Base-by-base conservation (phyloP, 2,797 vertebrate genomes). In the Halcyon leucocephala region DNA sequence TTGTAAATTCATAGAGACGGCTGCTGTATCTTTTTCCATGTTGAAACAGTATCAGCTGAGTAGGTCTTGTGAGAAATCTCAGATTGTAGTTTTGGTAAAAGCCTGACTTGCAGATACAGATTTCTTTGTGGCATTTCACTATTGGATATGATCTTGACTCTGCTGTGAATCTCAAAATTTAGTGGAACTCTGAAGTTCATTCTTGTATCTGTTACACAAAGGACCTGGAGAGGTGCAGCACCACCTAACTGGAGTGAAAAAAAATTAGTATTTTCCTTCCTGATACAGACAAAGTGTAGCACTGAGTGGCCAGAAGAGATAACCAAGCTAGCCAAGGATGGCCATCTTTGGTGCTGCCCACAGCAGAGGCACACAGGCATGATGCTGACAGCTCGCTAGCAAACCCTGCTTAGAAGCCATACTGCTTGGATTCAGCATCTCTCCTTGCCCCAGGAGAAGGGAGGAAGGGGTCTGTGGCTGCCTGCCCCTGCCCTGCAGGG, bases 51-150 rank as follows among this genome's bases (percentile, higher is more conserved):
- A 85, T 93, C 91, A 92, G 62, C 82, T 84, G 91, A 94, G 74
- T 58, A 76, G 35, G 29, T 65, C 65, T 93, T 92, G 71, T 74
- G 90, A 91, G 89, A 94, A 93, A 70, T 92, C 70, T 86, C 87
- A 48, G 37, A 62, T 55, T 51, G 72, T 41, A 91, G 55, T 81
- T 93, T 71, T 51, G 78, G 57, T 92, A 70, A 66, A 95, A 90
- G 58, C 54, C 71, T 87, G 83, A 74, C 69, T 71, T 14, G 2
- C 42, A 72, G 35, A 51, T 3, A 28, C 28, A 83, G 42, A 71
- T 85, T 88, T 90, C 24, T 60, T 33, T 29, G 33, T 70, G 62
- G 15, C 10, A 9, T 80, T 92, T 89, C 67, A 41, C 61, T 2
- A 0, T 65, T 55, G 62, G 29, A 10, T 78, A 37, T 1, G 0